Evolutionary conservation across 2,888 invertebrate species (phyloP).

Genomic region (Itoplectis maculator): DNA sequence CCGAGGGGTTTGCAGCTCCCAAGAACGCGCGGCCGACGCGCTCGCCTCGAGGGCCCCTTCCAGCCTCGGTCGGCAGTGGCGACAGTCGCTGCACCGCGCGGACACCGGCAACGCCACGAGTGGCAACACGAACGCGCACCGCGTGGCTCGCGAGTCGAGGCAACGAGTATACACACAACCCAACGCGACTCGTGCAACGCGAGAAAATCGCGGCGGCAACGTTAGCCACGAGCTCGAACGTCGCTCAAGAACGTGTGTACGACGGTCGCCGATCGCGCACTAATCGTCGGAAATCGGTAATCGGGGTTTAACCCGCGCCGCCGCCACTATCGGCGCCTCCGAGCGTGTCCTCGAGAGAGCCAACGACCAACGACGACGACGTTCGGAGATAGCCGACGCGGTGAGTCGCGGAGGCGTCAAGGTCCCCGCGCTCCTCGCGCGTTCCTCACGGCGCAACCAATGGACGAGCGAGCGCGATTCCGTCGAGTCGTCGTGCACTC

Average conservation of each 20-base stretch:
- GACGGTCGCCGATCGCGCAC: too few relatives aligned
- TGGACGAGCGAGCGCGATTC: conserved; percentile 31
- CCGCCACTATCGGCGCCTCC: conserved; percentile 32
- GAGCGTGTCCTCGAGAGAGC: conserved; percentile 48
- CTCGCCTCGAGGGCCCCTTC: neutral
- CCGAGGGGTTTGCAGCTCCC: conserved; percentile 50
- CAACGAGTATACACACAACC: conserved; percentile 14
- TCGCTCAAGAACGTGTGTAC: too few relatives aligned
- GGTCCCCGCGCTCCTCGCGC: conserved; percentile 56
- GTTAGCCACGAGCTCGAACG: too few relatives aligned
- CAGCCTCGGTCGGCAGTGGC: conserved; percentile 37
- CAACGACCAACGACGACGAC: too few relatives aligned
- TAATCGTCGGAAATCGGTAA: conserved; percentile 23
- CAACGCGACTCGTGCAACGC: too few relatives aligned
- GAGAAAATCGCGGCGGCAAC: too few relatives aligned
- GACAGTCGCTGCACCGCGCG: conserved; percentile 49
- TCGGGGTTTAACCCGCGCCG: conserved; percentile 33
- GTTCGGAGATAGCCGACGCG: neutral
- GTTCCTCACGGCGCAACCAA: conserved; percentile 34
- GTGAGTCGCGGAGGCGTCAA: conserved; percentile 46
- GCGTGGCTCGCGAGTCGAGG: too few relatives aligned
- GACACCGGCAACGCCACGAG: neutral
- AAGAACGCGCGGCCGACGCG: conserved; percentile 23
- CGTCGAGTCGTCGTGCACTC: conserved; percentile 17
- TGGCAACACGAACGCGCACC: neutral